phyloP scores from a whole-genome alignment of 64 coral and sea anemone genomes.

The Catalaphyllia jardinei region DNA sequence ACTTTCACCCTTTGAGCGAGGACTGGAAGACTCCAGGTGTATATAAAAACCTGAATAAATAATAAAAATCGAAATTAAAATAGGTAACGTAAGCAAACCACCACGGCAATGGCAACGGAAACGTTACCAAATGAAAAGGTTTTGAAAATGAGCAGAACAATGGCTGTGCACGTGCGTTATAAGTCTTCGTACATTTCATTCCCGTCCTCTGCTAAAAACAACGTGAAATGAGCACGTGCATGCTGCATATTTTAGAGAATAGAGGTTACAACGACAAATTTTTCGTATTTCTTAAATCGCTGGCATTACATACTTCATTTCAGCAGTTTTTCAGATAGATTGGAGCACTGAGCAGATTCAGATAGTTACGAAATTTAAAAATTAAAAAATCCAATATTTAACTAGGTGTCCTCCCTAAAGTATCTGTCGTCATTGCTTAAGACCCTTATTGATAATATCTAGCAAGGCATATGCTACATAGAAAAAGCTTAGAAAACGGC shows the following conservation, averaged over 20 bases:
- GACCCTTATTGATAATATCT: too few species aligned
- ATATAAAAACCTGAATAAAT: slow-evolving; percentile 13
- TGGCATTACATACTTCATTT: not conserved
- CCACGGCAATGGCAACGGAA: not conserved
- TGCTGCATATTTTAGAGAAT: not conserved
- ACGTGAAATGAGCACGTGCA: not conserved
- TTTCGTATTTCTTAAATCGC: not conserved
- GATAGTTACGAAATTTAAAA: too few species aligned
- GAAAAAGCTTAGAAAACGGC: too few species aligned
- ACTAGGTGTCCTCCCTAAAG: too few species aligned
- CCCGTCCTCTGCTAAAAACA: not conserved
- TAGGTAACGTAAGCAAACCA: not conserved
- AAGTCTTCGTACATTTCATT: not conserved
- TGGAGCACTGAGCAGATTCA: too few species aligned
- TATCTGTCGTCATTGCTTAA: too few species aligned
- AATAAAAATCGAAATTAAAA: too few species aligned
- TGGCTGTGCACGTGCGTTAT: not conserved
- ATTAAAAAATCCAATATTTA: too few species aligned
- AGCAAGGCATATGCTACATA: too few species aligned
- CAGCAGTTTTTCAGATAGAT: too few species aligned
- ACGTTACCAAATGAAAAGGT: not conserved
- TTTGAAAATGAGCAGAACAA: not conserved
- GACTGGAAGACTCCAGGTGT: slow-evolving; percentile 38
- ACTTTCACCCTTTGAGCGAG: slow-evolving; percentile 34
- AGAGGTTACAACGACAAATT: too few species aligned